A percentile compares a stretch with the other conserved stretches of the same genome.
Evolutionary conservation across 2,113 vertebrate species (phyloP).

Genomic region (Prinia subflava): DNA sequence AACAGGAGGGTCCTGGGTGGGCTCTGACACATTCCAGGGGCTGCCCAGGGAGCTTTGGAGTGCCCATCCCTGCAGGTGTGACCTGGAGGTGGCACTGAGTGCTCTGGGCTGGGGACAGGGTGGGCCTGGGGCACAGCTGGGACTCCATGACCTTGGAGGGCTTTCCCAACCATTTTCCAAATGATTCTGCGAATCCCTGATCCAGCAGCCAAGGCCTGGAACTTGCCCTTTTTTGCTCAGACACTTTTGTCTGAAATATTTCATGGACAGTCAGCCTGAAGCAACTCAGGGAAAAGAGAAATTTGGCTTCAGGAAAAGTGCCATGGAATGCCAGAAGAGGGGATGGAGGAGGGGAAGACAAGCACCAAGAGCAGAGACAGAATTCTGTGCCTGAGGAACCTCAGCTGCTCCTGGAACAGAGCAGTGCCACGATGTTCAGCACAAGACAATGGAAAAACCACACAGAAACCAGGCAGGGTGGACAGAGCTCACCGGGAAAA

Average conservation of each 20-base stretch:
- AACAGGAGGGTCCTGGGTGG: not conserved
- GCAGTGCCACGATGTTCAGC: not conserved
- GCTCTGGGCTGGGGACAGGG: not conserved
- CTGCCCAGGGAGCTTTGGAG: not conserved
- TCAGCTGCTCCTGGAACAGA: not conserved
- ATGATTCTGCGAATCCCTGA: not conserved
- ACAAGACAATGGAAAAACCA: not conserved
- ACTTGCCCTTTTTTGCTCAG: not conserved
- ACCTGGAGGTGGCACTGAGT: not conserved
- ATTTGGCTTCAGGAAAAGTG: not conserved
- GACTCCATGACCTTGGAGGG: fast-evolving
- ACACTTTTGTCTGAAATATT: not conserved
- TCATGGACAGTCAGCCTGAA: not conserved
- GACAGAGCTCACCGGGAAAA: not conserved
- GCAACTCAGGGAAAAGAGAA: not conserved
- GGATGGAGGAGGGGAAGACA: not conserved
- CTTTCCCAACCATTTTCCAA: not conserved
- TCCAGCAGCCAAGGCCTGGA: not conserved
- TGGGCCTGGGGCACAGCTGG: fast-evolving
- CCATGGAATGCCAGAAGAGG: not conserved
- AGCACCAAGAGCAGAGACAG: not conserved
- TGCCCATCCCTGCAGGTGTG: not conserved
- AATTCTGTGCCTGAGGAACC: not conserved
- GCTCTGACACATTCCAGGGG: not conserved
- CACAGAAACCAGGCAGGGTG: not conserved